Base-by-base conservation (phyloP, 2,888 invertebrate species). In the Tenthredo scrophulariae region DNA sequence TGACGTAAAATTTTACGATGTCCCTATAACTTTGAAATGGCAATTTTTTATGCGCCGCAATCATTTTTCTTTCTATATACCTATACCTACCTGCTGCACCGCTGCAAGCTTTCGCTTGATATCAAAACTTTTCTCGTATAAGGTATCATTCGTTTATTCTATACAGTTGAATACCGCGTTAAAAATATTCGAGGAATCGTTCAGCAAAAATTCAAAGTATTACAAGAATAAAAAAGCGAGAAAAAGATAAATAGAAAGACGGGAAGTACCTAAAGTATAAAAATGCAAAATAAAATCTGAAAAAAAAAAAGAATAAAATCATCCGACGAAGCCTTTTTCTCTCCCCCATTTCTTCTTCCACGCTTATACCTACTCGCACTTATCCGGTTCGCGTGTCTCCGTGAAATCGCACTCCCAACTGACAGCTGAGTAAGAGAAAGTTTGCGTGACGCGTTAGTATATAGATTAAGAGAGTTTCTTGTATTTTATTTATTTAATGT, bases 11-110 rank as follows among this genome's bases (percentile, higher is more conserved):
- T 80, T 80, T 80, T 62, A 80, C 40, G 58, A 80, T 62, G 37
- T 80, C 80, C 58, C 80, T 62, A 62, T 80, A 80, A 80, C 58
- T 80, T 80, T 80, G 80, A 80, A 80, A 80, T 37, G 40, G 40
- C 62, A 62, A 80, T 80, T 29, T 80, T 80, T 58, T 79, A 79
- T 62, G 29, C 54, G 77, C 46, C 54, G 77, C 77, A 77, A 77
- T 77, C 46, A 77, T 77, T 77, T 77, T 77, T 77, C 77, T 54
- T 26, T 77, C 54, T 54, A 43, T 77, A 22, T 74, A 74, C 10
- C 6, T 43, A n/a, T 50, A 40, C 13, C 6, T 72, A 22, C 10
- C 6, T 40, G 10, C 15, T n/a, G 22, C 22, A 40, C 1, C 33
- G 18, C 18, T 43, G 40, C 37, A 72, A 22, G n/a, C 72, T 22